Evolutionary conservation across 2,888 invertebrate species (phyloP).

Genomic region (Melanotus villosus): DNA sequence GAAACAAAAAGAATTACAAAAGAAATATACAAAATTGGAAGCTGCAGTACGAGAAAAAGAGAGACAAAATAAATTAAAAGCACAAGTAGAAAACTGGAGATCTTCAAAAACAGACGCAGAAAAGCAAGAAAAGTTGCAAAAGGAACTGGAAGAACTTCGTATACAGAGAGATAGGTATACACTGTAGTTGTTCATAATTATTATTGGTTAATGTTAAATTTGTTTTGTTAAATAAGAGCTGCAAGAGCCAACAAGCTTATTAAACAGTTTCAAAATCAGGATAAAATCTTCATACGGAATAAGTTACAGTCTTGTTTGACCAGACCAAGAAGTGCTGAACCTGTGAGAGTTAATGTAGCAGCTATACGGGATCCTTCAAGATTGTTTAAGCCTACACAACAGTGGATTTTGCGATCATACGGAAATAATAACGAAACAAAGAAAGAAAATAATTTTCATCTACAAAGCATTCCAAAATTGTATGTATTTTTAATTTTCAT

Average conservation of each 20-base stretch:
- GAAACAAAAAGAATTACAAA: too few relatives aligned
- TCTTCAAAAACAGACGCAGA: too few relatives aligned
- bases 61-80: too few relatives aligned
- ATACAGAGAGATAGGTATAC: too few relatives aligned
- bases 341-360: neutral
- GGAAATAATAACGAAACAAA: slow-evolving; percentile 17
- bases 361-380: slow-evolving; percentile 61
- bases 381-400: slow-evolving; percentile 63
- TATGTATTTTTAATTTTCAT: too few relatives aligned
- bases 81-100: too few relatives aligned
- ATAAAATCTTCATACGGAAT: slow-evolving; percentile 59
- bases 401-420: slow-evolving; percentile 57
- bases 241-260: slow-evolving; percentile 63
- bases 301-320: slow-evolving; percentile 49
- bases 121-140: too few relatives aligned
- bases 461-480: slow-evolving; percentile 56
- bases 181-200: too few relatives aligned
- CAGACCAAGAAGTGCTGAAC: slow-evolving; percentile 42
- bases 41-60: too few relatives aligned
- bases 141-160: too few relatives aligned
- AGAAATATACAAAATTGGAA: too few relatives aligned
- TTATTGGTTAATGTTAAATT: too few relatives aligned
- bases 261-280: slow-evolving; percentile 63
- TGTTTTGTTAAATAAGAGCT: slow-evolving; percentile 23
- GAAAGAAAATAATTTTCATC: slow-evolving; percentile 10